Evolutionary conservation across 2,888 invertebrate genomes (phyloP).

Genomic region (Odiellus spinosus): DNA sequence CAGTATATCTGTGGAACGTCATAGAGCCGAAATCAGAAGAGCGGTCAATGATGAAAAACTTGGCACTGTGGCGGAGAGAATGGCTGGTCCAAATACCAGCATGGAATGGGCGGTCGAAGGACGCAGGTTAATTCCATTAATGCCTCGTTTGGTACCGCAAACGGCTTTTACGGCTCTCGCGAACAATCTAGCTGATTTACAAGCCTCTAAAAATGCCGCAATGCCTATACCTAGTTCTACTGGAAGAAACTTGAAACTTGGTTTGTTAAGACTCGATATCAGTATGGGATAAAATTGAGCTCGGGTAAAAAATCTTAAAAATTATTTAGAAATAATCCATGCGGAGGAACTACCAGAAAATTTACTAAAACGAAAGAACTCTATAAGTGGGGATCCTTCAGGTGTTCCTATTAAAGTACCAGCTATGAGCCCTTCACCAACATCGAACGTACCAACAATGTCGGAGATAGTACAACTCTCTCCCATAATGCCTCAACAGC

Average conservation of each 20-base stretch:
- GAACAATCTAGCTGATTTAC: conserved; percentile 53
- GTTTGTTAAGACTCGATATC: too few species aligned
- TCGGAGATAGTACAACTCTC: too few species aligned
- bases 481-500: too few species aligned
- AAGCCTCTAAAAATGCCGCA: conserved; percentile 43
- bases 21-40: conserved; percentile 76
- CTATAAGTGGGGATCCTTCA: too few species aligned
- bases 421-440: too few species aligned
- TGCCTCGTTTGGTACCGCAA: conserved; percentile 68
- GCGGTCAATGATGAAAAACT: conserved; percentile 82
- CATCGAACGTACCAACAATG: too few species aligned
- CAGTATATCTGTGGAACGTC: conserved; percentile 76
- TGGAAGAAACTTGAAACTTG: conserved; percentile 2
- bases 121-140: conserved; percentile 58
- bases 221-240: conserved; percentile 11
- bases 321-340: too few species aligned
- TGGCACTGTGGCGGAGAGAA: conserved; percentile 65
- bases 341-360: too few species aligned
- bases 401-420: too few species aligned
- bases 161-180: conserved; percentile 69
- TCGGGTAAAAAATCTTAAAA: too few species aligned
- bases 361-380: too few species aligned
- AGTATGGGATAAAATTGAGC: too few species aligned
- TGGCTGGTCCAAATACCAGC: conserved; percentile 37
- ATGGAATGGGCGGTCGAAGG: conserved; percentile 77